Percentiles rank a stretch among this genome's conserved stretches.
phyloP scores from a whole-genome alignment of 2,888 invertebrate genomes.

The Adelognathus sp. region DNA sequence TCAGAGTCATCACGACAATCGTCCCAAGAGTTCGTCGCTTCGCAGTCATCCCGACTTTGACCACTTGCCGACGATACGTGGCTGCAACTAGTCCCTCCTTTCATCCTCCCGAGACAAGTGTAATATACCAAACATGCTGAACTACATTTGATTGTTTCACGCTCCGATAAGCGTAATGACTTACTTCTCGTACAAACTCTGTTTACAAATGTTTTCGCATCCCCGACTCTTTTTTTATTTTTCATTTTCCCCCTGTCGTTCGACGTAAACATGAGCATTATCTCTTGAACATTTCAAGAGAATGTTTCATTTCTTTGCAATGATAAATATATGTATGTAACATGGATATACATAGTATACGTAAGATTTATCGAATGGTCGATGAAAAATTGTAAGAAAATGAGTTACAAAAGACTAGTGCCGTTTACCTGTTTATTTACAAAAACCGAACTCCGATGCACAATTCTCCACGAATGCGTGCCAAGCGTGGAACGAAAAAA shows the following conservation, averaged over 20 bases:
- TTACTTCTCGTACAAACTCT: constrained; percentile 5
- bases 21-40: constrained; percentile 79
- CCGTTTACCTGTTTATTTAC: background rate
- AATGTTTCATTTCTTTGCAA: constrained; percentile 58
- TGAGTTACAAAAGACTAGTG: background rate
- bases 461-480: background rate
- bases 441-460: background rate
- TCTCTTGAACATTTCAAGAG: constrained; percentile 20
- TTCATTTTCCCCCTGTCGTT: background rate
- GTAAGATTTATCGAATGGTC: constrained; percentile 32
- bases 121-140: constrained; percentile 54
- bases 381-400: constrained; percentile 22
- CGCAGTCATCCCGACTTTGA: constrained; percentile 83
- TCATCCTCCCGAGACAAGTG: constrained; percentile 58
- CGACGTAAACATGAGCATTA: constrained; percentile 24
- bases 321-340: constrained; percentile 50
- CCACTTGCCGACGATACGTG: constrained; percentile 90
- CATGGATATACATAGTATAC: background rate
- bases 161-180: constrained; percentile 17
- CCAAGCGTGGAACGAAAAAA: background rate
- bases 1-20: constrained; percentile 79
- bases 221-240: constrained; percentile 43
- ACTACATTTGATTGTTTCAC: constrained; percentile 36
- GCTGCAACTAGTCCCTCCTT: constrained; percentile 67
- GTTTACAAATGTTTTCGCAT: constrained; percentile 47